These are phyloP conservation scores for Glyptemys insculpta DNA, from an alignment of 2,797 vertebrate genomes.

Conservation along the genomic window DNA sequence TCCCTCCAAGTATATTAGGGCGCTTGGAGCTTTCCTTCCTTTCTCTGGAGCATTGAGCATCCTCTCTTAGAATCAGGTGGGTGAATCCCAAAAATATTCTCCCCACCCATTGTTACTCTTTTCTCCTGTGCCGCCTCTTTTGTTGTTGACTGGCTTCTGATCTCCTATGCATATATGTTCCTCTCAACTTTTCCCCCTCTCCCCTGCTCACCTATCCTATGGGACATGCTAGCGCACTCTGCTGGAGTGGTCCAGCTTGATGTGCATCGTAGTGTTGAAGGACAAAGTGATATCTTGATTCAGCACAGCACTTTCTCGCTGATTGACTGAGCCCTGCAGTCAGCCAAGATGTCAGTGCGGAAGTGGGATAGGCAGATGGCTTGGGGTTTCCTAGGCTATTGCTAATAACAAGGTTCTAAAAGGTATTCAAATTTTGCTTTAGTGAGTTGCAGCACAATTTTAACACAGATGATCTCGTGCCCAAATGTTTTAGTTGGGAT, in stretches of 20 bases:
- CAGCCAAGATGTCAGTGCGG: not conserved
- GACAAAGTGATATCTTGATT: not conserved
- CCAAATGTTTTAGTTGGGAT: not conserved
- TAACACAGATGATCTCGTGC: not conserved
- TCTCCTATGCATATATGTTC: not conserved
- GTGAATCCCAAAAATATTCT: not conserved
- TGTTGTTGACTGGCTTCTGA: not conserved
- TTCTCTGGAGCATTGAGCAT: not conserved
- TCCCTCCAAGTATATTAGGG: not conserved
- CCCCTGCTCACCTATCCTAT: not conserved
- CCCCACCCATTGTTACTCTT: not conserved
- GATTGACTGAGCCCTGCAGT: not conserved
- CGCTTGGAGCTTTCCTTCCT: not conserved
- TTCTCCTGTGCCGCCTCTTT: not conserved
- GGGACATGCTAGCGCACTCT: not conserved
- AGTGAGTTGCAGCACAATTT: not conserved
- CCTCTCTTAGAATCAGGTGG: not conserved
- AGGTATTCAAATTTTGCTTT: not conserved
- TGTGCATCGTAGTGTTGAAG: not conserved
- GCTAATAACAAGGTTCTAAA: not conserved
- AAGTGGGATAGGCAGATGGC: not conserved
- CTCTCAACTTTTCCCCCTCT: not conserved
- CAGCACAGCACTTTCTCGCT: not conserved
- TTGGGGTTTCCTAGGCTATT: not conserved
- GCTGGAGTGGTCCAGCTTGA: not conserved